A percentile compares a stretch with the other conserved stretches of the same genome.
Evolutionary conservation across 2,113 vertebrate genomes (phyloP).

Genomic region (Stigmatopora nigra): DNA sequence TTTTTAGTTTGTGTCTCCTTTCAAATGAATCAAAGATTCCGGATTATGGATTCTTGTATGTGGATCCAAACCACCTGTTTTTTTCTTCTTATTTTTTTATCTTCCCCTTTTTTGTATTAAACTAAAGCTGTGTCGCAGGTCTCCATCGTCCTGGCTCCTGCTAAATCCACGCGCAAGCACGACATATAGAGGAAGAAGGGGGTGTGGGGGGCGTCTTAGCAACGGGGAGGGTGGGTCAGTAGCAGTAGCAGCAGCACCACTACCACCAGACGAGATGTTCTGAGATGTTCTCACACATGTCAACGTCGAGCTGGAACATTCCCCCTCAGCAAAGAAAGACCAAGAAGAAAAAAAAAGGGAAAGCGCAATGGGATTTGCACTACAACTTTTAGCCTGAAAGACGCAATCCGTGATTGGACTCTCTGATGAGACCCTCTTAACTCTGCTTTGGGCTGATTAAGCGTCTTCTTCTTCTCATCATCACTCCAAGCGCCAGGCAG

Average conservation of each 20-base stretch:
- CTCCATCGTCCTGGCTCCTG: slow-evolving; percentile 15
- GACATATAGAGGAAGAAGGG: background rate
- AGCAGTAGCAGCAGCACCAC: too few relatives aligned
- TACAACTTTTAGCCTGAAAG: background rate
- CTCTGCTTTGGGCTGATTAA: slow-evolving; percentile 28
- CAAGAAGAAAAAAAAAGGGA: background rate
- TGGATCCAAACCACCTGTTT: slow-evolving; percentile 33
- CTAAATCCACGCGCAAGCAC: slow-evolving; percentile 38
- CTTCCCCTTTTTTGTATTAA: background rate
- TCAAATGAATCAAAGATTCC: slow-evolving; percentile 40
- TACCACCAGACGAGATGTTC: slow-evolving; percentile 32
- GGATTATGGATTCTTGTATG: slow-evolving; percentile 38
- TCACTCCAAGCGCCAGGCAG: slow-evolving; percentile 2
- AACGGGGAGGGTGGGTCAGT: slow-evolving; percentile 2
- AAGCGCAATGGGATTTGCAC: background rate
- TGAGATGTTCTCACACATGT: slow-evolving; percentile 28
- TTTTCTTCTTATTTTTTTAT: background rate
- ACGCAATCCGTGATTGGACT: background rate
- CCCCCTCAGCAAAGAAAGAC: background rate
- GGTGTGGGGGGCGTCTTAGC: background rate
- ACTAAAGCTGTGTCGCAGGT: slow-evolving; percentile 19
- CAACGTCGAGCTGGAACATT: background rate
- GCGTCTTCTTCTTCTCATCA: slow-evolving; percentile 45
- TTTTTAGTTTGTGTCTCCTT: slow-evolving; percentile 36
- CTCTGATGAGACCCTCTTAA: slow-evolving; percentile 38